Percentiles rank a stretch among this genome's conserved stretches.
Evolutionary conservation across 1,140 invertebrate genomes (phyloP).

Genomic region (Cephus cinctus): DNA sequence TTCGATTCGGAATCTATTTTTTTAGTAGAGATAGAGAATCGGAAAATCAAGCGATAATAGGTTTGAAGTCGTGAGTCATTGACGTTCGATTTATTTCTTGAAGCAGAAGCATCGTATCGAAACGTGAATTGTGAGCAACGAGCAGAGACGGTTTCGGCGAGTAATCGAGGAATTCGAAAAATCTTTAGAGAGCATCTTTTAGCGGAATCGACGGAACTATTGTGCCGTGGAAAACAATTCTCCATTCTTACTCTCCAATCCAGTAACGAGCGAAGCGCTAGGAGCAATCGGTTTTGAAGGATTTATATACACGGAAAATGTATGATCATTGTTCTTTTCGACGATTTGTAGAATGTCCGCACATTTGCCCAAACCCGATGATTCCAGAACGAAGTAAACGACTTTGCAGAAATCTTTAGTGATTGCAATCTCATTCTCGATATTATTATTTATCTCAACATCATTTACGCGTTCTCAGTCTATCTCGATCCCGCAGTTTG

Average conservation of each 20-base stretch:
- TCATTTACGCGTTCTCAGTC: too few species aligned
- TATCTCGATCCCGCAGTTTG: too few species aligned
- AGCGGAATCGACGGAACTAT: neutral
- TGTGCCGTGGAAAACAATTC: conserved; percentile 3
- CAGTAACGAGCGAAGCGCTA: too few species aligned
- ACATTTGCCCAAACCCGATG: too few species aligned
- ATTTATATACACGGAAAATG: too few species aligned
- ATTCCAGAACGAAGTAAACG: too few species aligned
- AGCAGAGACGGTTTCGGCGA: neutral
- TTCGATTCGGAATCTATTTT: neutral
- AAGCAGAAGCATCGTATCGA: neutral
- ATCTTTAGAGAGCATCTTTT: conserved; percentile 1
- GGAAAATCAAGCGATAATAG: neutral
- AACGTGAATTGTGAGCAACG: neutral
- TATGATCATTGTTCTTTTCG: too few species aligned
- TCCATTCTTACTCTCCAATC: conserved; percentile 3
- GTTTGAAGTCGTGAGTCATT: neutral
- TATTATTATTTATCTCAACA: too few species aligned
- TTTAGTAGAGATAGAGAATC: neutral
- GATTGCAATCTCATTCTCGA: too few species aligned
- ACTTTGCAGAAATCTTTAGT: too few species aligned
- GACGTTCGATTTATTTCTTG: neutral
- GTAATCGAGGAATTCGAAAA: neutral
- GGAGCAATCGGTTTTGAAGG: too few species aligned
- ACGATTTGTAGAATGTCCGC: too few species aligned